Base-by-base conservation (phyloP, 1,140 invertebrate species). In the Drosophila ananassae region DNA sequence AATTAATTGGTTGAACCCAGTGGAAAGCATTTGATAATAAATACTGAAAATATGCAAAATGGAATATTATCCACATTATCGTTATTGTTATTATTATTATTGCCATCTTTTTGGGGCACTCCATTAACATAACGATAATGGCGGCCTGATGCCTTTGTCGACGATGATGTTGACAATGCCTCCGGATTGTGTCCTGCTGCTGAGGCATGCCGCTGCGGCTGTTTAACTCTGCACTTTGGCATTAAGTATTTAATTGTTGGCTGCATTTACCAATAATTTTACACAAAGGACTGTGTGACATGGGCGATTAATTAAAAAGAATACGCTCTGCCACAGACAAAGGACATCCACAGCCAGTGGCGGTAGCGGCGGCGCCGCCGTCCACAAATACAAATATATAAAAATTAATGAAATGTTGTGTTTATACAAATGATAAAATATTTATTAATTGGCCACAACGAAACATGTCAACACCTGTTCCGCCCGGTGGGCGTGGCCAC, bases 211-310 rank as follows among this genome's bases (percentile, higher is more conserved):
- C 44, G 52, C 21, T 57, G 47, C 46, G 44, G 41, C 51, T 68
- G 44, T 74, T 57, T 75, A 50, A 52, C 54, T 74, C 63, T 54
- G 25, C 55, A 66, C 55, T 75, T 67, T 61, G 55, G 55, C 44
- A 73, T 58, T 62, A 64, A 85, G 73, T 73, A 55, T 77, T 84
- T 84, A 84, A 84, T 76, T 79, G 59, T 30, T 48, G 76, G 78
- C 48, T 73, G 72, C 75, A 76, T 64, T 71, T 69, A 71, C 63
- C 67, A 66, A 67, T 51, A 50, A 59, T 54, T 77, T 75, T 77
- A 62, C 74, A 77, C 57, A 77, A 62, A 79, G 32, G 55, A 68
- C 68, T 24, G 9, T 17, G 54, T 44, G 56, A 61, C 46, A 66
- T 2, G 55, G 61, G 34, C 59, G 77, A 75, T 52, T 69, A 69